A percentile compares a stretch with the other conserved stretches of the same genome.
Evolutionary conservation across 1,140 invertebrate genomes (phyloP).

Genomic region (Thereuonema tuberculata): DNA sequence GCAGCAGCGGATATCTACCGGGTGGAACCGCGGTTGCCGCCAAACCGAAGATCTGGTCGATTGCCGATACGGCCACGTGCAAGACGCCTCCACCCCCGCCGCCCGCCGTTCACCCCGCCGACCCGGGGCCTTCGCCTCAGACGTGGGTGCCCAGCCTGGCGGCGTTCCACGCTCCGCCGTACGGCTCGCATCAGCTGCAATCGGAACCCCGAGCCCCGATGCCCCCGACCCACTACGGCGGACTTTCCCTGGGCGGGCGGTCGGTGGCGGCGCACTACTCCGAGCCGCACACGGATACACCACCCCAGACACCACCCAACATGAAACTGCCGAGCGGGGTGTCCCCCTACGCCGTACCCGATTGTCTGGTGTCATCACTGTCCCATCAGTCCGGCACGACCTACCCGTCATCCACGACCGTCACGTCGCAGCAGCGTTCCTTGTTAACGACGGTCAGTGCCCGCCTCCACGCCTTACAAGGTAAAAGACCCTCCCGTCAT

Average conservation of each 20-base stretch:
- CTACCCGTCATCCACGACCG: too few relatives aligned
- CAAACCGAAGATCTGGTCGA: constrained; percentile 93
- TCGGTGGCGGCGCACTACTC: not conserved
- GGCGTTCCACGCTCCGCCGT: not conserved
- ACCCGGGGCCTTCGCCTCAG: not conserved
- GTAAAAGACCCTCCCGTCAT: too few relatives aligned
- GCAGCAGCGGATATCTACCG: too few relatives aligned
- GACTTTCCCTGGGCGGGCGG: not conserved
- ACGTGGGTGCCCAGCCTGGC: not conserved
- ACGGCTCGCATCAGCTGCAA: not conserved
- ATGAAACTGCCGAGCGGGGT: constrained; percentile 55
- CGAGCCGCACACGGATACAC: constrained; percentile 52
- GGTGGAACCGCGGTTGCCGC: constrained; percentile 41
- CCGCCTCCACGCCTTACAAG: too few relatives aligned
- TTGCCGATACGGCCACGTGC: constrained; percentile 92
- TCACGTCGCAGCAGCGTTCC: too few relatives aligned
- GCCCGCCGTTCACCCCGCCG: not conserved
- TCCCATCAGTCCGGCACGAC: too few relatives aligned
- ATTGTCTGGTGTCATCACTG: too few relatives aligned
- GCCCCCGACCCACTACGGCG: not conserved
- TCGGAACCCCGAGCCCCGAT: not conserved
- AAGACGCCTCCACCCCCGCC: constrained; percentile 66
- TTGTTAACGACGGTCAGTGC: too few relatives aligned
- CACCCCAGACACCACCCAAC: constrained; percentile 79
- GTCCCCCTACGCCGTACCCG: too few relatives aligned